Percentiles rank a stretch among this genome's conserved stretches.
Conservation (phyloP, 2,888 invertebrate species). For the Oligia strigilis region DNA sequence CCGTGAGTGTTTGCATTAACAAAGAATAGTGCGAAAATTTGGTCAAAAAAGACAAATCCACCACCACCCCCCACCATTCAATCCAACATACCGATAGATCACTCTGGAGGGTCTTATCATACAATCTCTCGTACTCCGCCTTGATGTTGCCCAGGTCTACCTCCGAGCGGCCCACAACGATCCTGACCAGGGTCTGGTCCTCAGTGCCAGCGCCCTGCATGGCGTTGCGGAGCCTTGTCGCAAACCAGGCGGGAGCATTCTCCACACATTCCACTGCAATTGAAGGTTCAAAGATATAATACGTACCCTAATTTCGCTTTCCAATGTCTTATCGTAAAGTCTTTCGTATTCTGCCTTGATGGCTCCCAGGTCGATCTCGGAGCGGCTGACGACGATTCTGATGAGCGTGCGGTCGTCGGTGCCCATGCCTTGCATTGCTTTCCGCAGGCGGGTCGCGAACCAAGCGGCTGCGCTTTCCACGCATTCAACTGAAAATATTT, state of each 20-base stretch:
- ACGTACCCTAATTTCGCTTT: constrained; percentile 92
- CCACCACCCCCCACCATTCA: constrained; percentile 43
- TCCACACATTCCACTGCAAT: constrained; percentile 93
- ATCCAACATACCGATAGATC: constrained; percentile 89
- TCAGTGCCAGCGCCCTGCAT: constrained; percentile 94
- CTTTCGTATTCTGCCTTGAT: constrained; percentile 93
- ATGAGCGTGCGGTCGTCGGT: constrained; percentile 94
- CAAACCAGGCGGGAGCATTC: constrained; percentile 93
- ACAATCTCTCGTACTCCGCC: constrained; percentile 92
- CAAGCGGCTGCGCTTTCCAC: constrained; percentile 92
- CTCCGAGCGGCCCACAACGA: constrained; percentile 92
- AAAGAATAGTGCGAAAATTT: not conserved
- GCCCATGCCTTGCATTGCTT: constrained; percentile 93
- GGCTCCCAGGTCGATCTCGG: constrained; percentile 93
- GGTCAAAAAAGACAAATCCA: not conserved
- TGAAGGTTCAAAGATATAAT: constrained; percentile 37
- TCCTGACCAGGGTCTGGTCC: constrained; percentile 92
- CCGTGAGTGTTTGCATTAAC: not conserved
- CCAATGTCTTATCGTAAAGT: constrained; percentile 92
- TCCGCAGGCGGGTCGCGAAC: constrained; percentile 92
- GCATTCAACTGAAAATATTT: constrained; percentile 91
- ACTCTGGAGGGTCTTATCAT: constrained; percentile 92
- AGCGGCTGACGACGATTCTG: constrained; percentile 92
- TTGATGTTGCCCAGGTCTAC: constrained; percentile 93
- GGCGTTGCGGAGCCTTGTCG: constrained; percentile 91